A percentile compares a stretch with the other conserved stretches of the same genome.
Evolutionary conservation across 2,888 invertebrate species (phyloP).

Genomic region (Lepidocyrtinus sp.): DNA sequence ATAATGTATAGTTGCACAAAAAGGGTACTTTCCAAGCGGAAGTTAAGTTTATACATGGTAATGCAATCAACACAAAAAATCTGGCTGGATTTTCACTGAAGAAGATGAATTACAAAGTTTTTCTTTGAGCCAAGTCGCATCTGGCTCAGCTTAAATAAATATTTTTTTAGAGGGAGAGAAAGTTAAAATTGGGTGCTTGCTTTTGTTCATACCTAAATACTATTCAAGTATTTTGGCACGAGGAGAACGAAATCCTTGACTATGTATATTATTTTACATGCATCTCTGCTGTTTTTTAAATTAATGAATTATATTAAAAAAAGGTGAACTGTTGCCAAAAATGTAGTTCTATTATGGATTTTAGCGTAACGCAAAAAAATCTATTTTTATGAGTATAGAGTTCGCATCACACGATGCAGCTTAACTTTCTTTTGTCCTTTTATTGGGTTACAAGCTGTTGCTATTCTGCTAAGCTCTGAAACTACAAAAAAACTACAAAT

Average conservation of each 20-base stretch:
- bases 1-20: background rate
- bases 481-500: too few species aligned
- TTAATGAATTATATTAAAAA: conserved; percentile 38
- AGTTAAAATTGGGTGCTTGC: background rate
- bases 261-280: background rate
- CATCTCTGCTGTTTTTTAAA: conserved; percentile 17
- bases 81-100: background rate
- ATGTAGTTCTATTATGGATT: too few species aligned
- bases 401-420: background rate
- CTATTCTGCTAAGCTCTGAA: background rate
- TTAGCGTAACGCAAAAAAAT: too few species aligned
- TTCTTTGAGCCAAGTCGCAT: background rate
- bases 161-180: background rate
- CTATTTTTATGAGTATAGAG: too few species aligned
- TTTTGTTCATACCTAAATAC: too few species aligned
- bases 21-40: background rate
- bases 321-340: conserved; percentile 27
- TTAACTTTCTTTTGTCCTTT: background rate
- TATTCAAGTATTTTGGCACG: too few species aligned
- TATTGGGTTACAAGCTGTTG: background rate
- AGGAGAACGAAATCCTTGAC: background rate
- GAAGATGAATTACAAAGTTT: background rate
- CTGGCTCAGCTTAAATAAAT: background rate
- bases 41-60: background rate
- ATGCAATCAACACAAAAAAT: background rate